These are phyloP conservation scores for Crematogaster levior DNA, from an alignment of 2,888 invertebrate species.

Conservation along the genomic window DNA sequence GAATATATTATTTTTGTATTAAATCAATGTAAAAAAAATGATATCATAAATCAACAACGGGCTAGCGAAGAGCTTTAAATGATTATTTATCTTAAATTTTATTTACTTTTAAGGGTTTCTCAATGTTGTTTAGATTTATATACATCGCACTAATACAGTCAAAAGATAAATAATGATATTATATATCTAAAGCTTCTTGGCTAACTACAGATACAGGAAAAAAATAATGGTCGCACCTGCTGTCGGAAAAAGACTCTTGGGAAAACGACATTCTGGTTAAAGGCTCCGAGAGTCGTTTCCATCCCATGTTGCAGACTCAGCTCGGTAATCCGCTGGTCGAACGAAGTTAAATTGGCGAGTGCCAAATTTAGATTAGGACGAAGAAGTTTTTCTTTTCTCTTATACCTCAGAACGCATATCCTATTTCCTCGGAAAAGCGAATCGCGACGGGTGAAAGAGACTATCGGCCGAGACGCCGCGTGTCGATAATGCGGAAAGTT, in stretches of 20 bases:
- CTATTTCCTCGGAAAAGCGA: constrained; percentile 41
- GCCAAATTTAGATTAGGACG: constrained; percentile 47
- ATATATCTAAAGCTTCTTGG: not conserved
- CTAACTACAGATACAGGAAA: not conserved
- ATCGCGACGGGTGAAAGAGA: constrained; percentile 27
- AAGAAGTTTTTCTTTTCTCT: constrained; percentile 26
- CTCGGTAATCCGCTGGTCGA: constrained; percentile 17
- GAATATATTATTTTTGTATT: not conserved
- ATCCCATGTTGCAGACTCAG: not conserved
- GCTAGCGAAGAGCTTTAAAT: not conserved
- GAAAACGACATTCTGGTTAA: constrained; percentile 26
- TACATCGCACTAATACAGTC: not conserved
- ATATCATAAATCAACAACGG: not conserved
- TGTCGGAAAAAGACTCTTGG: not conserved
- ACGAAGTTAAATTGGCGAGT: constrained; percentile 55
- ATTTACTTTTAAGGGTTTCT: not conserved
- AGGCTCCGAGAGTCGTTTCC: not conserved
- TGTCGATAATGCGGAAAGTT: constrained; percentile 59
- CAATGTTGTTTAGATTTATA: not conserved
- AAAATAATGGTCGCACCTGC: constrained; percentile 14
- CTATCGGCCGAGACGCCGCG: not conserved
- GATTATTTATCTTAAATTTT: not conserved
- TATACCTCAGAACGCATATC: constrained; percentile 8
- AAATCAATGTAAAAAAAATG: not conserved
- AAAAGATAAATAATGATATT: not conserved